Evolutionary conservation across 2,113 vertebrate genomes (phyloP).

Genomic region (Triplophysa dalaica): DNA sequence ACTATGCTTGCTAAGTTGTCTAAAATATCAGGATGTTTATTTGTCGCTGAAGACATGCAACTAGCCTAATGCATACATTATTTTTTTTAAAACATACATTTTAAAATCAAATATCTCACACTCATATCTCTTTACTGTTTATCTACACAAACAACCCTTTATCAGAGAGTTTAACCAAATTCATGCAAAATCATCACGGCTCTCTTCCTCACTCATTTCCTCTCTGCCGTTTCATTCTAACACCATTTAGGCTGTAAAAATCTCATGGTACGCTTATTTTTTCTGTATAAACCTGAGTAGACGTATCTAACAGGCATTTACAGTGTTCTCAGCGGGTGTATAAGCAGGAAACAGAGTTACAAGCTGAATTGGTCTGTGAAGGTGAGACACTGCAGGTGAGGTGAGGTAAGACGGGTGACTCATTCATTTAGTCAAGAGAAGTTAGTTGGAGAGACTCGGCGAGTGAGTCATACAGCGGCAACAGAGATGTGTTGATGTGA

Average conservation of each 20-base stretch:
- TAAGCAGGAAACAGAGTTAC: neutral
- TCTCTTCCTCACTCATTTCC: neutral
- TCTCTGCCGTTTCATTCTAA: neutral
- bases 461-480: conserved; percentile 44
- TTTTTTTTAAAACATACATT: too few relatives aligned
- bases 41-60: too few relatives aligned
- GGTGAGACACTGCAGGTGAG: neutral
- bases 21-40: too few relatives aligned
- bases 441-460: conserved; percentile 37
- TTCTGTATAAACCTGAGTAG: neutral
- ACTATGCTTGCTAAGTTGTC: too few relatives aligned
- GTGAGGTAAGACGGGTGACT: conserved; percentile 24
- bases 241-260: neutral
- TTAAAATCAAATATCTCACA: too few relatives aligned
- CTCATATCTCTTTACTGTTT: too few relatives aligned
- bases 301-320: neutral
- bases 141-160: neutral
- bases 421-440: conserved; percentile 32
- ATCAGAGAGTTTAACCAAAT: neutral
- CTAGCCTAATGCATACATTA: too few relatives aligned
- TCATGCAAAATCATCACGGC: neutral
- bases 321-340: neutral
- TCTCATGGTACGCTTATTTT: neutral
- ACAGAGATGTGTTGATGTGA: conserved; percentile 38
- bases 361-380: neutral